Evolutionary conservation across 2,797 vertebrate genomes (phyloP).

Genomic region (Odontamblyopus lacepedii): DNA sequence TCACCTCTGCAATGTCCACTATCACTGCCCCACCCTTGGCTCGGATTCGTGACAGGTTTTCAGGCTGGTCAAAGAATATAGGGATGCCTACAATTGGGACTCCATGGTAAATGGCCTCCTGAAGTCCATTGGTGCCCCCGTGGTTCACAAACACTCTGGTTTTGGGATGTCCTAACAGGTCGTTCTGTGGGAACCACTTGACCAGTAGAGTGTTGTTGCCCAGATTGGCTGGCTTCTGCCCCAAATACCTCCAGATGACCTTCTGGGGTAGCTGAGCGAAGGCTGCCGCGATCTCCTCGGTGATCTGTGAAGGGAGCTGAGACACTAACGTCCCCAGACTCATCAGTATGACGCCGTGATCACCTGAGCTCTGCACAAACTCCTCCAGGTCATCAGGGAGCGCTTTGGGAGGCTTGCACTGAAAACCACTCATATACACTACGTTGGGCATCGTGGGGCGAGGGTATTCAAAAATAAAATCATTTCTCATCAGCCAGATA

Average conservation of each 20-base stretch:
- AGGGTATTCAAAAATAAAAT: slow-evolving; percentile 81
- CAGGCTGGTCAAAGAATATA: slow-evolving; percentile 73
- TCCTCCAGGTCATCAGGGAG: slow-evolving; percentile 71
- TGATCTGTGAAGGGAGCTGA: slow-evolving; percentile 54
- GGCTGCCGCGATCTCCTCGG: slow-evolving; percentile 73
- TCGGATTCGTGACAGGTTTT: slow-evolving; percentile 71
- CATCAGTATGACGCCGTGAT: slow-evolving; percentile 79
- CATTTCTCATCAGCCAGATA: slow-evolving; percentile 79
- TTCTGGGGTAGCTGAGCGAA: slow-evolving; percentile 76
- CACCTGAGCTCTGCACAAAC: slow-evolving; percentile 76
- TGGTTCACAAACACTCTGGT: slow-evolving; percentile 73
- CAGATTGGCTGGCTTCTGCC: slow-evolving; percentile 61
- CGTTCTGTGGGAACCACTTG: slow-evolving; percentile 78
- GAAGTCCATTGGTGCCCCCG: slow-evolving; percentile 74
- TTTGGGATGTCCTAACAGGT: slow-evolving; percentile 77
- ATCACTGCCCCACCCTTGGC: slow-evolving; percentile 65
- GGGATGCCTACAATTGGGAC: slow-evolving; percentile 67
- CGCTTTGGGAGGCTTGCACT: slow-evolving; percentile 70
- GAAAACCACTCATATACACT: slow-evolving; percentile 79
- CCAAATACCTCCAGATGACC: slow-evolving; percentile 73
- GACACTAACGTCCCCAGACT: slow-evolving; percentile 70
- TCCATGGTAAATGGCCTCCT: slow-evolving; percentile 76
- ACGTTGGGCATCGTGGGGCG: slow-evolving; percentile 81
- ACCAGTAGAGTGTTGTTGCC: slow-evolving; percentile 77
- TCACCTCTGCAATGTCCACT: slow-evolving; percentile 53